These are phyloP conservation scores for Drosophila sproati DNA, from an alignment of 1,140 invertebrate genomes.

Conservation along the genomic window DNA sequence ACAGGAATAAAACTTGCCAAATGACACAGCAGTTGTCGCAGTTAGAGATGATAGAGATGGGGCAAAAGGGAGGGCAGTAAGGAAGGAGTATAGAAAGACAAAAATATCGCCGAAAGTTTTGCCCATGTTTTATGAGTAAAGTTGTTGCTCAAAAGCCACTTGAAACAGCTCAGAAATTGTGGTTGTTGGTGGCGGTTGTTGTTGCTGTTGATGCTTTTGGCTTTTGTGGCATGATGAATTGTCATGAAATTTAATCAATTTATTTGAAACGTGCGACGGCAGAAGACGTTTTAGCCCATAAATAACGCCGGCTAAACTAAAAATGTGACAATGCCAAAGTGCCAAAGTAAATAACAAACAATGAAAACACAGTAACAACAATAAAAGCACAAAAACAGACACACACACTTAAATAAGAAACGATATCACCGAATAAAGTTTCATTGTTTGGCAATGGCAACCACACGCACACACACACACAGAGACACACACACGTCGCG, in stretches of 20 bases:
- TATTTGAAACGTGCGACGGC: constrained; percentile 75
- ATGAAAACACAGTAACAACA: constrained; percentile 79
- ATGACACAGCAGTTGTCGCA: constrained; percentile 42
- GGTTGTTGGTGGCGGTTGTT: constrained; percentile 35
- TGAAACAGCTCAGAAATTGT: constrained; percentile 55
- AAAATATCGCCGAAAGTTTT: constrained; percentile 38
- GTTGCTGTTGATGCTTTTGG: constrained; percentile 17
- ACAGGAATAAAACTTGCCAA: constrained; percentile 56
- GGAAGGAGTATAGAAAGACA: background rate
- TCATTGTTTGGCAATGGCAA: constrained; percentile 75
- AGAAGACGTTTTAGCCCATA: constrained; percentile 54
- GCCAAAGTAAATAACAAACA: constrained; percentile 82
- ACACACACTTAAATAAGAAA: constrained; percentile 19
- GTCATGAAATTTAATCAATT: constrained; percentile 83
- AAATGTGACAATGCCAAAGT: constrained; percentile 72
- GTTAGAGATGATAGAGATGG: constrained; percentile 18
- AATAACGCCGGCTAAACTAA: constrained; percentile 55
- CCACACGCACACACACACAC: constrained; percentile 52
- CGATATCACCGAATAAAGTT: constrained; percentile 69
- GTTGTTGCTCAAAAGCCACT: constrained; percentile 68
- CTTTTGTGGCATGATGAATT: constrained; percentile 75
- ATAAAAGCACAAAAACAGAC: constrained; percentile 19
- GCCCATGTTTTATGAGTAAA: constrained; percentile 62
- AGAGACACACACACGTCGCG: constrained; percentile 42
- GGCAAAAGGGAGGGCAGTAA: background rate